These are phyloP conservation scores for Anthophora plumipes DNA, from an alignment of 2,888 invertebrate species.

Conservation along the genomic window DNA sequence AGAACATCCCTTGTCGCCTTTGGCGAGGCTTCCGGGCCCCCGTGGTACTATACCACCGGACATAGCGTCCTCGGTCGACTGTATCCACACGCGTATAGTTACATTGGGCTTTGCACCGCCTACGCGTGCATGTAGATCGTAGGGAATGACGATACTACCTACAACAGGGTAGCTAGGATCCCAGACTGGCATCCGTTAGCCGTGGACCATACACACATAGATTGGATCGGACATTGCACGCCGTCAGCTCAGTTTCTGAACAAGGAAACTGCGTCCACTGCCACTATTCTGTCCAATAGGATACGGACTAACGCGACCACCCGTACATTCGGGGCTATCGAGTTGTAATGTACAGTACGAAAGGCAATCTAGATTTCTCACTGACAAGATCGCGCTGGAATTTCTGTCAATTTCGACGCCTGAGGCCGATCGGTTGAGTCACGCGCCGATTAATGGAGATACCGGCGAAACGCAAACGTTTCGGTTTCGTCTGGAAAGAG, in stretches of 20 bases:
- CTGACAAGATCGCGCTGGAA: constrained; percentile 63
- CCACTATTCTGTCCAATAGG: constrained; percentile 67
- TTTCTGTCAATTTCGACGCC: constrained; percentile 56
- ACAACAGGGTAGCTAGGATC: constrained; percentile 53
- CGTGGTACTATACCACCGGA: constrained; percentile 45
- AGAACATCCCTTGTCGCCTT: constrained; percentile 71
- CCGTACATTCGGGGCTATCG: constrained; percentile 71
- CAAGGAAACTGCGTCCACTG: constrained; percentile 71
- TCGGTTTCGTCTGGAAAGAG: not conserved
- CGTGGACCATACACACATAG: constrained; percentile 71
- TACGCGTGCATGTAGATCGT: constrained; percentile 67
- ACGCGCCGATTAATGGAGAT: constrained; percentile 18
- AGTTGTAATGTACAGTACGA: constrained; percentile 71
- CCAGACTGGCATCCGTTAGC: constrained; percentile 65
- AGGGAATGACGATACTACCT: constrained; percentile 62
- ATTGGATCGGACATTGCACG: constrained; percentile 77
- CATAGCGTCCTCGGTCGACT: constrained; percentile 63
- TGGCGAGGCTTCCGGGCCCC: constrained; percentile 62
- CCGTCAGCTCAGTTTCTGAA: constrained; percentile 77
- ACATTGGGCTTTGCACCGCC: constrained; percentile 67
- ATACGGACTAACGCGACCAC: constrained; percentile 69
- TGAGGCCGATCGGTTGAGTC: constrained; percentile 11
- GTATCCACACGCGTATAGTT: constrained; percentile 71
- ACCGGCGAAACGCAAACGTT: constrained; percentile 1
- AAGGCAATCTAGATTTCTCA: constrained; percentile 67